A percentile compares a stretch with the other conserved stretches of the same genome.
Evolutionary conservation across 1,140 invertebrate species (phyloP).

Genomic region (Cherax destructor): DNA sequence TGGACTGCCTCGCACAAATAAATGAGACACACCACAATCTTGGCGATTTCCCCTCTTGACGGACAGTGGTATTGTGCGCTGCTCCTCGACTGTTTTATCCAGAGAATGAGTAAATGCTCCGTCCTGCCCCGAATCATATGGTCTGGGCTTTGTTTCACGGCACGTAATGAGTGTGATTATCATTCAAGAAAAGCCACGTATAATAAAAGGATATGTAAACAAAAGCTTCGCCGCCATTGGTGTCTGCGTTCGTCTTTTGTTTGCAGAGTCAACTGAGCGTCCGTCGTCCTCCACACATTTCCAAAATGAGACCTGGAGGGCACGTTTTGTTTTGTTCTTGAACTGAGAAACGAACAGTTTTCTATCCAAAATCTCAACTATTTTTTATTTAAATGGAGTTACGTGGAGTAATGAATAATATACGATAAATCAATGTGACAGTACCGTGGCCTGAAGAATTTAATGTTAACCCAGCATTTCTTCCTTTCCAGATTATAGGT

Average conservation of each 20-base stretch:
- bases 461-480: too few relatives aligned
- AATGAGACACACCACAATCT: background rate
- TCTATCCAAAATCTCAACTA: too few relatives aligned
- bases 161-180: conserved; percentile 68
- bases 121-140: conserved; percentile 60
- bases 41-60: background rate
- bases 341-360: background rate
- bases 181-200: conserved; percentile 63
- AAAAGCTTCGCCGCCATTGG: conserved; percentile 61
- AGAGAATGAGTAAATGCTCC: conserved; percentile 23
- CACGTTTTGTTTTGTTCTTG: conserved; percentile 1
- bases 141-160: conserved; percentile 42
- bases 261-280: conserved; percentile 59
- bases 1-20: background rate
- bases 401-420: too few relatives aligned
- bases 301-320: conserved; percentile 64
- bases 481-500: too few relatives aligned
- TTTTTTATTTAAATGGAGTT: too few relatives aligned
- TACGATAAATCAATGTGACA: too few relatives aligned
- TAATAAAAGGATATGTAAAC: conserved; percentile 61
- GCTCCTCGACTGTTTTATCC: background rate
- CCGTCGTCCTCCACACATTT: conserved; percentile 43
- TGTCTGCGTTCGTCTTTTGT: conserved; percentile 66
- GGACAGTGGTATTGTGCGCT: conserved; percentile 54
- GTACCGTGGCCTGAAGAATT: too few relatives aligned